Percentiles rank a stretch among this genome's conserved stretches.
Evolutionary conservation across 2,113 vertebrate species (phyloP).

Genomic region (Lutjanus erythropterus): DNA sequence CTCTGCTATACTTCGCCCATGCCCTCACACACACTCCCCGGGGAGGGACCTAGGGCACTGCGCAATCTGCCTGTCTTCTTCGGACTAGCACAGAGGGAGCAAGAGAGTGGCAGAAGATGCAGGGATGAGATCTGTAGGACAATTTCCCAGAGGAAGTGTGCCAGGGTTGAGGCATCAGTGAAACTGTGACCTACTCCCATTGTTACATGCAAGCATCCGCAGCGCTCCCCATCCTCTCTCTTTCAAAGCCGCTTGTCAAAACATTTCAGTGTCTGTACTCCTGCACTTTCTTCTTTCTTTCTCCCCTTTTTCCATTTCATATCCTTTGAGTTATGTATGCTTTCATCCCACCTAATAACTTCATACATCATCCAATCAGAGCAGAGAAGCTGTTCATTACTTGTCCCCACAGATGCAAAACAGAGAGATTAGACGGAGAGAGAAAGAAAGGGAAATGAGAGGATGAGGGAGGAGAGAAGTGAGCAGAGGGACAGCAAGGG

Average conservation of each 20-base stretch:
- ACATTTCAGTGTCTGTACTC: constrained; percentile 60
- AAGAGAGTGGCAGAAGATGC: constrained; percentile 49
- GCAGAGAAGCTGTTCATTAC: constrained; percentile 66
- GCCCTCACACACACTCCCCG: constrained; percentile 46
- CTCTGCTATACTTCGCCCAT: constrained; percentile 48
- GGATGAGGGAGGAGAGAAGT: constrained; percentile 43
- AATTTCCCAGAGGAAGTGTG: constrained; percentile 71
- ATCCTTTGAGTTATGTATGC: constrained; percentile 73
- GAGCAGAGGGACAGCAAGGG: constrained; percentile 47
- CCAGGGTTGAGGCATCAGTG: constrained; percentile 73
- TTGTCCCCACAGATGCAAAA: constrained; percentile 59
- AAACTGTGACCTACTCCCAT: constrained; percentile 76
- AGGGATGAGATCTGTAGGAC: constrained; percentile 65
- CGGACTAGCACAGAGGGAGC: constrained; percentile 31
- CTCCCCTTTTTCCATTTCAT: constrained; percentile 42
- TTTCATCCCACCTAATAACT: constrained; percentile 76
- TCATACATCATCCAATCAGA: constrained; percentile 78
- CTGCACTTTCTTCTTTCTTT: constrained; percentile 34
- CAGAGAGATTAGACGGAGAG: constrained; percentile 42
- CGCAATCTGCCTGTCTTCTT: constrained; percentile 64
- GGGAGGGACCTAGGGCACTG: constrained; percentile 61
- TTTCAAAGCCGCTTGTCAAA: constrained; percentile 71
- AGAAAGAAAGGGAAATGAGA: constrained; percentile 47
- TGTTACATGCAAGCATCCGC: constrained; percentile 61
- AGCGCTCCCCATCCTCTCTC: constrained; percentile 38